Conservation (phyloP, 1,140 invertebrate genomes). For the Hirudo medicinalis region DNA sequence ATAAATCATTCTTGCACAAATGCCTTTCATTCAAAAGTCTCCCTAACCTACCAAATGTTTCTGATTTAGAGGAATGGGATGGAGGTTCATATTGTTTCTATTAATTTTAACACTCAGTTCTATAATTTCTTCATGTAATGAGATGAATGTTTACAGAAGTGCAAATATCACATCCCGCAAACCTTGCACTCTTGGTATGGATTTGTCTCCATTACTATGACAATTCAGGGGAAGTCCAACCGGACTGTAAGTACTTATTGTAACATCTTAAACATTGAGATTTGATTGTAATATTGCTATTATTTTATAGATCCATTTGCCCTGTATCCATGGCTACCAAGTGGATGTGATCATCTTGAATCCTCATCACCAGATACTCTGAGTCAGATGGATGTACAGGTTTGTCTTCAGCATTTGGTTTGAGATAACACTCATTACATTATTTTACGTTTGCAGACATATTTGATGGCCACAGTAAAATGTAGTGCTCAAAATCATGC, state of each 20-base stretch:
- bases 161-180: neutral
- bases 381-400: too few relatives aligned
- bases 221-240: neutral
- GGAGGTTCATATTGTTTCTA: neutral
- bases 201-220: constrained; percentile 5
- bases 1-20: constrained; percentile 5
- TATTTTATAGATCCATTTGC: neutral
- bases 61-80: too few relatives aligned
- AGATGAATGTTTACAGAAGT: neutral
- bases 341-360: neutral
- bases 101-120: neutral
- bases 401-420: neutral
- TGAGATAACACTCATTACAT: neutral
- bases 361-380: neutral
- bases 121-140: neutral
- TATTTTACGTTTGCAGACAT: neutral
- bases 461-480: neutral
- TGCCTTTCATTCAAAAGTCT: too few relatives aligned
- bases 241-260: neutral
- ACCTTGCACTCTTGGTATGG: neutral
- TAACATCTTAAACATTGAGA: neutral
- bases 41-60: too few relatives aligned
- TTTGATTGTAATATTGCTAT: neutral
- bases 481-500: neutral
- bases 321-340: neutral